Conservation (phyloP, 1,140 invertebrate species). For the Drosophila sp. region DNA sequence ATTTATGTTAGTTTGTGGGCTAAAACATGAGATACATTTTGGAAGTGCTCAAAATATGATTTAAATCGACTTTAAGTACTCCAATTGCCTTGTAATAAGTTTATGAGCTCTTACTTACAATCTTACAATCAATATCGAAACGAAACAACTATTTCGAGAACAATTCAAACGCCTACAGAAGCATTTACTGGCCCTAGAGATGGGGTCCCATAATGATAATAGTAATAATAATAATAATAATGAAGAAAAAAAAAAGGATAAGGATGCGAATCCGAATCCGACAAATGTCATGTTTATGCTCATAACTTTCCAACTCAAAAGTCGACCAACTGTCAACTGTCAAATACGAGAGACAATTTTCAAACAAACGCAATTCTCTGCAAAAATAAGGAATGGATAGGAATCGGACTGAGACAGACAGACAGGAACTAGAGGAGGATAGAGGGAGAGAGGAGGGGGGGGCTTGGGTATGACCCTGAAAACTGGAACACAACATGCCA, state of each 20-base stretch:
- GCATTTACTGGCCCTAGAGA: neutral
- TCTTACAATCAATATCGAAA: neutral
- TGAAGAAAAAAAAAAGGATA: constrained; percentile 28
- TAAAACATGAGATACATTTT: no score
- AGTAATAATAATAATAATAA: constrained; percentile 33
- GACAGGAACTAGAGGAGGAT: neutral
- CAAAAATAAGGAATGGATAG: neutral
- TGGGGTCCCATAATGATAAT: constrained; percentile 29
- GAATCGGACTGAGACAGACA: neutral
- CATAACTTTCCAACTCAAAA: constrained; percentile 81
- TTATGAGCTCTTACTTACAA: no score
- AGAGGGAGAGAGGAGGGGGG: constrained; percentile 3
- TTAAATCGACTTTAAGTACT: no score
- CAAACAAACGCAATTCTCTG: constrained; percentile 35
- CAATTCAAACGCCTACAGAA: neutral
- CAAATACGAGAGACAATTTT: constrained; percentile 76
- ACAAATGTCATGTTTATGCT: constrained; percentile 77
- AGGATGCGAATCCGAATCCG: constrained; percentile 35
- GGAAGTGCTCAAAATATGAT: no score
- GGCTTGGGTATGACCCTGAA: constrained; percentile 66
- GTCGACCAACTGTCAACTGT: constrained; percentile 81
- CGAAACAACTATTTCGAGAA: neutral
- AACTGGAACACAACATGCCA: constrained; percentile 70
- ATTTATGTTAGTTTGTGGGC: no score
- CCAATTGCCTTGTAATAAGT: no score